phyloP scores from a whole-genome alignment of 2,797 vertebrate genomes.

The Cyclopterus lumpus region DNA sequence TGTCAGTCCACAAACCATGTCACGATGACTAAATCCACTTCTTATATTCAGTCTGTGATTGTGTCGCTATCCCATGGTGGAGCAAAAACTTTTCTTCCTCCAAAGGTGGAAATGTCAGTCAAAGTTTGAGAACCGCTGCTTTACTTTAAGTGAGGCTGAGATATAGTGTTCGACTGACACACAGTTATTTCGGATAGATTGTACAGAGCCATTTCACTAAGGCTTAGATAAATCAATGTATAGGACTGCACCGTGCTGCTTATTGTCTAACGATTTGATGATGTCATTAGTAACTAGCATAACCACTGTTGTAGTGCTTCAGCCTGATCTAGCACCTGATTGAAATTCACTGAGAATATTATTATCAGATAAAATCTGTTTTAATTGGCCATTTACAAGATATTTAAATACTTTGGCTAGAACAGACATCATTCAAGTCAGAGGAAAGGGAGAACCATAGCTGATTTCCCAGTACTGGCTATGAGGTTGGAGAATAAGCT shows the following conservation, averaged over 20 bases:
- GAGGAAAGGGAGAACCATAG: background rate
- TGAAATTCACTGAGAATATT: background rate
- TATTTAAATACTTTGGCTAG: background rate
- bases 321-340: background rate
- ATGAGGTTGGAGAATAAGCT: background rate
- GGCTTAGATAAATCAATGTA: too few relatives aligned
- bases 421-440: background rate
- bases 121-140: background rate
- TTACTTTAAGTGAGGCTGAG: background rate
- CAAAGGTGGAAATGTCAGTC: too few relatives aligned
- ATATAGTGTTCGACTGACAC: background rate
- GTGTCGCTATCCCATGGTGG: background rate
- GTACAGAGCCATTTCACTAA: background rate
- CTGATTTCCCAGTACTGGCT: background rate
- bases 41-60: background rate
- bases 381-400: background rate
- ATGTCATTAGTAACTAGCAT: background rate
- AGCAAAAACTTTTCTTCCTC: too few relatives aligned
- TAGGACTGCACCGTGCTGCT: too few relatives aligned
- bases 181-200: background rate
- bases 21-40: background rate
- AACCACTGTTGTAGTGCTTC: background rate
- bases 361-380: background rate
- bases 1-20: background rate
- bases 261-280: background rate